Evolutionary conservation across 2,797 vertebrate species (phyloP).

Genomic region (Pyrocephalus nanus): DNA sequence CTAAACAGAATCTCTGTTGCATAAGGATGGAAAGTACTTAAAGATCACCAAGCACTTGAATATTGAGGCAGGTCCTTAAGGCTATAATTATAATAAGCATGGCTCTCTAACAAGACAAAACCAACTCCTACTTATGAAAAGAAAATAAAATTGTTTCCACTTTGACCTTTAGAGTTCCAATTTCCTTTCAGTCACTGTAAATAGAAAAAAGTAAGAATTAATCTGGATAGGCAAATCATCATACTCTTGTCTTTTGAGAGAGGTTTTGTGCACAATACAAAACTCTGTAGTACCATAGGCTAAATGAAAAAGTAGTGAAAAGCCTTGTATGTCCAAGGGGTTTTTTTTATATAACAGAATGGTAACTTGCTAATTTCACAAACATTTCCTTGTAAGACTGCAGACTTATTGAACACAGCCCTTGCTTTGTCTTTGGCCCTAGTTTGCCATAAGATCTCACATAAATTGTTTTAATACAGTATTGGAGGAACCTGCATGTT

Average conservation of each 20-base stretch:
- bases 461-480: neutral
- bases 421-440: neutral
- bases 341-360: neutral
- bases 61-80: neutral
- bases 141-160: neutral
- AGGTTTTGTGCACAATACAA: neutral
- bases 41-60: neutral
- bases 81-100: neutral
- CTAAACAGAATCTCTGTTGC: neutral
- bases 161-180: constrained; percentile 25
- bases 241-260: neutral
- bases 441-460: neutral
- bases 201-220: neutral
- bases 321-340: neutral
- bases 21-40: neutral
- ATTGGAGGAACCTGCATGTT: neutral
- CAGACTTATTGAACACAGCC: neutral
- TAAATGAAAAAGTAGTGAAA: neutral
- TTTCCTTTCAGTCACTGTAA: constrained; percentile 11
- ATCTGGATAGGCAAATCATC: neutral
- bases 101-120: neutral
- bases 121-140: neutral
- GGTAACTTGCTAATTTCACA: neutral
- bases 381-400: neutral
- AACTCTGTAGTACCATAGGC: neutral